Conservation (phyloP, 2,113 vertebrate species). For the Chamaea fasciata region DNA sequence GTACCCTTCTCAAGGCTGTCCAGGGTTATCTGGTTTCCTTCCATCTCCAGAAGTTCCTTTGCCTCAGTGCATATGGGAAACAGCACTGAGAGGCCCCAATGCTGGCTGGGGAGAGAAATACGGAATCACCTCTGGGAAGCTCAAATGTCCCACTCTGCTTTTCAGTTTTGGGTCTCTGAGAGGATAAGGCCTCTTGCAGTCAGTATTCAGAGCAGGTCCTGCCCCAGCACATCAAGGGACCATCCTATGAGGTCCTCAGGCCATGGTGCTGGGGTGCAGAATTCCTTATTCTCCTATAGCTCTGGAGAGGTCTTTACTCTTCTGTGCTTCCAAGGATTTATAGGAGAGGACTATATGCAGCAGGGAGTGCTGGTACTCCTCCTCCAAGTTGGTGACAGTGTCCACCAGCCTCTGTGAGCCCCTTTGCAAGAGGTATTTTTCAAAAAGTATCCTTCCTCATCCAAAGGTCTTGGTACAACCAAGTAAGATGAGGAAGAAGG, state of each 20-base stretch:
- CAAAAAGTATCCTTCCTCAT: not conserved
- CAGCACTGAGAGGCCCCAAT: accelerated
- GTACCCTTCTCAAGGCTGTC: not conserved
- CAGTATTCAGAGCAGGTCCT: not conserved
- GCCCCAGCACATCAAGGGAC: not conserved
- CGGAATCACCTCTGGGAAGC: not conserved
- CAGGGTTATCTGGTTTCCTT: not conserved
- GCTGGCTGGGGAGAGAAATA: not conserved
- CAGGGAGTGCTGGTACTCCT: not conserved
- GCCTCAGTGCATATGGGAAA: not conserved
- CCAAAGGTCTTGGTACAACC: not conserved
- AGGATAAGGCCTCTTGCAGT: not conserved
- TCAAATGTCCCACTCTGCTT: not conserved
- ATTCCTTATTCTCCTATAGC: not conserved
- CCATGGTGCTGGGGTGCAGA: not conserved
- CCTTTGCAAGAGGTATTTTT: not conserved
- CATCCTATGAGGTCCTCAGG: not conserved
- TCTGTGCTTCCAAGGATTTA: not conserved
- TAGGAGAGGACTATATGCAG: not conserved
- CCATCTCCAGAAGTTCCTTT: not conserved
- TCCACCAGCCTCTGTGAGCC: not conserved
- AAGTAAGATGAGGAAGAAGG: not conserved
- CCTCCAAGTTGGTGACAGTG: not conserved
- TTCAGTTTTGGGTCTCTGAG: not conserved
- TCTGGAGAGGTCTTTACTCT: not conserved